Base-by-base conservation (phyloP, 2,888 invertebrate species). In the Adelognathus sp. region DNA sequence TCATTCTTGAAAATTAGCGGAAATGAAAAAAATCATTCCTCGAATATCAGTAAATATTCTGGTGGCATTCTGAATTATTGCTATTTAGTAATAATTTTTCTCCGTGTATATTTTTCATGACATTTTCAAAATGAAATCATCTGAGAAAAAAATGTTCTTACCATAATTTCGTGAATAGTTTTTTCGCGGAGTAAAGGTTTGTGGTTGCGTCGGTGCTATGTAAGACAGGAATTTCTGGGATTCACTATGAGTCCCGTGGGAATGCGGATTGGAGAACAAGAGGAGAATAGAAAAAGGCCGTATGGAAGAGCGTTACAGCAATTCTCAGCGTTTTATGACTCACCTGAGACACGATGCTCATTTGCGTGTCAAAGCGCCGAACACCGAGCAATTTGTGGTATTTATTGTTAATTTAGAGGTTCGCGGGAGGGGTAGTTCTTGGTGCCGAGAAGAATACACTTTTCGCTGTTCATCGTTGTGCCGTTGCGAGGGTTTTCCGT, bases 321-420 rank as follows among this genome's bases (percentile, higher is more conserved):
- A 81, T 83, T 86, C 76, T 58, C 46, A 70, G 61, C 69, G 64
- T 85, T 85, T 84, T 83, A 87, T 84, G 81, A 83, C 83, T 79
- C 83, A 80, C 82, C 66, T 50, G 85, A 80, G 84, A 82, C 72
- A 31, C 76, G 60, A 81, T 84, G 84, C 82, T 77, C 66, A 75
- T 83, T 85, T 77, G 76, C 77, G 76, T 79, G 70, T 81, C 76
- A 76, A 84, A 84, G 76, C 61, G 76, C 16, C 78, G 67, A 73
- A 72, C 80, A 80, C 83, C 77, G 64, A 54, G 80, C 84, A 88
- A 90, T 89, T 89, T 89, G 88, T 70, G 86, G 84, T 81, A 77
- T 87, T 88, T 88, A 84, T 87, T 86, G 85, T 87, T 86, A 85
- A 88, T 90, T 87, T 84, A 81, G 85, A 85, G 86, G 87, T 86